Conservation (phyloP, 2,113 vertebrate genomes). For the Tetrao urogallus region DNA sequence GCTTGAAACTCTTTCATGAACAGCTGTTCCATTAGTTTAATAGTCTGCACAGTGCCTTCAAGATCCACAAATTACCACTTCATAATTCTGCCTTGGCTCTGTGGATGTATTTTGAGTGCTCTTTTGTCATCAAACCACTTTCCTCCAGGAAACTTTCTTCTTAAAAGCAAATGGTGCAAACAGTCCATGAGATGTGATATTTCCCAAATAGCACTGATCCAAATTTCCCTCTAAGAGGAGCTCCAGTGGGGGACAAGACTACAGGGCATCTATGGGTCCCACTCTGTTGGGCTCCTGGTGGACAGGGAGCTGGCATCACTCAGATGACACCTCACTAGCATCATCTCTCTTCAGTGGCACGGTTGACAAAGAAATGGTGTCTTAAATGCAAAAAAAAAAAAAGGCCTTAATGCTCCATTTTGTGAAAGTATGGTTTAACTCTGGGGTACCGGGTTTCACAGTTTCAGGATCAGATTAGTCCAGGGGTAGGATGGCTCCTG, state of each 20-base stretch:
- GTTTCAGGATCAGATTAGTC: background rate
- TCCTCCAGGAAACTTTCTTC: background rate
- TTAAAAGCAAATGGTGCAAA: background rate
- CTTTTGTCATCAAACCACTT: background rate
- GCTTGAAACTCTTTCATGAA: slow-evolving; percentile 1
- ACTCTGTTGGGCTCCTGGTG: background rate
- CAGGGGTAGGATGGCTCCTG: background rate
- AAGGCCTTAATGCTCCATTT: background rate
- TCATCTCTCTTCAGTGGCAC: background rate
- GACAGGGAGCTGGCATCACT: background rate
- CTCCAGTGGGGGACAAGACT: background rate
- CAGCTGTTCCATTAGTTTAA: slow-evolving; percentile 64
- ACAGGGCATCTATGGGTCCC: background rate
- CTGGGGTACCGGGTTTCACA: background rate
- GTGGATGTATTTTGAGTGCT: background rate
- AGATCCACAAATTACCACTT: slow-evolving; percentile 58
- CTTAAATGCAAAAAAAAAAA: background rate
- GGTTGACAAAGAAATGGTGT: background rate
- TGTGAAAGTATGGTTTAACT: background rate
- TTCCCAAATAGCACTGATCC: background rate
- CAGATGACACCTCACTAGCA: background rate
- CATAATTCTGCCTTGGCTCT: slow-evolving; percentile 59
- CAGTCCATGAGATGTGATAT: background rate
- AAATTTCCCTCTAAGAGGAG: background rate
- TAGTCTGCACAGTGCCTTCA: slow-evolving; percentile 32